These are phyloP conservation scores for Eriocheir sinensis DNA, from an alignment of 1,140 invertebrate species.

Conservation along the genomic window DNA sequence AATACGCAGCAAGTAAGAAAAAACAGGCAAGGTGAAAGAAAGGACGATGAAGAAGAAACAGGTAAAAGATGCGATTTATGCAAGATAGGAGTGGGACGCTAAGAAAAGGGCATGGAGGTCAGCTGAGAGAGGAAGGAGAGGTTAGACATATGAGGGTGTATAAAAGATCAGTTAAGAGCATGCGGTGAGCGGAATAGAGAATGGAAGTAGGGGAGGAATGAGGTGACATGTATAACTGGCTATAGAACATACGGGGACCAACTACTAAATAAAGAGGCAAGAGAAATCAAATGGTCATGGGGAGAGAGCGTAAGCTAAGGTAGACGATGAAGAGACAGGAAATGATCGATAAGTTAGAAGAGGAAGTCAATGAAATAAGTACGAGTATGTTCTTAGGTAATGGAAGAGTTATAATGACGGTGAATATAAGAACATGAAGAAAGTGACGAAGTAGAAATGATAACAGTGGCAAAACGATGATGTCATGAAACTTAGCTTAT, in stretches of 20 bases:
- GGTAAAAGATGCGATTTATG: not conserved
- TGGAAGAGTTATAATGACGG: not conserved
- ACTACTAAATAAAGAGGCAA: not conserved
- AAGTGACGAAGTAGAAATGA: not conserved
- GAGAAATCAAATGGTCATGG: not conserved
- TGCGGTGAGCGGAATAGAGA: too few relatives aligned
- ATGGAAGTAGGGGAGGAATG: too few relatives aligned
- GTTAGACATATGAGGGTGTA: not conserved
- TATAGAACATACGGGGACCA: too few relatives aligned
- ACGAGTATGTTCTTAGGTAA: not conserved
- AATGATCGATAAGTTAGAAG: not conserved
- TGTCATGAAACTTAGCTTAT: not conserved
- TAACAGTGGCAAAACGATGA: not conserved
- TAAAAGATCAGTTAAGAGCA: not conserved
- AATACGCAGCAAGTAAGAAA: not conserved
- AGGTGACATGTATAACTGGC: too few relatives aligned
- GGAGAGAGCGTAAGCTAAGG: not conserved
- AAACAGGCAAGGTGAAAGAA: not conserved
- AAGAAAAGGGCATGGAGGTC: not conserved
- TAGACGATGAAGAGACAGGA: not conserved
- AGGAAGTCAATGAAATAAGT: not conserved
- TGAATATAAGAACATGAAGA: not conserved
- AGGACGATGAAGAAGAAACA: not conserved
- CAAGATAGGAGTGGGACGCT: not conserved
- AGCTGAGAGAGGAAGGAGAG: not conserved